Evolutionary conservation across 2,888 invertebrate species (phyloP).

Genomic region (Dastarcus helophoroides): DNA sequence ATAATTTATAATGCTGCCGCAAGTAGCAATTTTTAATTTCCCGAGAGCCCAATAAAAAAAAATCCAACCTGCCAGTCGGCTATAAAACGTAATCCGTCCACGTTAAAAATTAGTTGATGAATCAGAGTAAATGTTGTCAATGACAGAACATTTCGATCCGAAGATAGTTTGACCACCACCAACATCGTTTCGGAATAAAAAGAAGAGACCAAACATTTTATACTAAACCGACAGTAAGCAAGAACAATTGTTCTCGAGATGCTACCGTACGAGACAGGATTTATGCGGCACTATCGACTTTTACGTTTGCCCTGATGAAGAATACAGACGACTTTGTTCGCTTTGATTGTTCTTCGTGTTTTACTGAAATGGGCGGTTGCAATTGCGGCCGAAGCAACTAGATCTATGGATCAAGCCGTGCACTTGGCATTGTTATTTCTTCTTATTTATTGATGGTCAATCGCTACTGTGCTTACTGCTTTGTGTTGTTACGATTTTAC

Average conservation of each 20-base stretch:
- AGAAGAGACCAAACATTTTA: slow-evolving; percentile 30
- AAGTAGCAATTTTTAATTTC: no score
- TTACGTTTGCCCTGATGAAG: slow-evolving; percentile 21
- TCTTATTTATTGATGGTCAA: slow-evolving; percentile 37
- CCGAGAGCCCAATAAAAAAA: no score
- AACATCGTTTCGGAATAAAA: slow-evolving; percentile 22
- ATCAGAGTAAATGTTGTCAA: no score
- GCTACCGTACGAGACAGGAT: slow-evolving; percentile 36
- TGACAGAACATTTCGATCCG: no score
- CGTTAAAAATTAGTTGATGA: no score
- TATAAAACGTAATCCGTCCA: no score
- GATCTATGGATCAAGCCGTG: slow-evolving; percentile 32
- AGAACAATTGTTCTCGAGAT: slow-evolving; percentile 37
- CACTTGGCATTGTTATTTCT: slow-evolving; percentile 36
- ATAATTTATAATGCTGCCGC: no score
- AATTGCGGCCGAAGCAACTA: slow-evolving; percentile 25
- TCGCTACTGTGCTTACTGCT: slow-evolving; percentile 34
- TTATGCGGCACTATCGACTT: slow-evolving; percentile 32
- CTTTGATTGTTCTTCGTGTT: slow-evolving; percentile 23
- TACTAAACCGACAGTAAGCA: slow-evolving; percentile 36
- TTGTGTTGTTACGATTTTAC: slow-evolving; percentile 21
- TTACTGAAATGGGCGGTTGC: slow-evolving; percentile 21
- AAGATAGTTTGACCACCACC: slow-evolving; percentile 23
- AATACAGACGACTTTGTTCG: slow-evolving; percentile 16
- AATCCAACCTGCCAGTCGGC: no score